These are phyloP conservation scores for Acleris emargana DNA, from an alignment of 2,888 invertebrate genomes.

Conservation along the genomic window DNA sequence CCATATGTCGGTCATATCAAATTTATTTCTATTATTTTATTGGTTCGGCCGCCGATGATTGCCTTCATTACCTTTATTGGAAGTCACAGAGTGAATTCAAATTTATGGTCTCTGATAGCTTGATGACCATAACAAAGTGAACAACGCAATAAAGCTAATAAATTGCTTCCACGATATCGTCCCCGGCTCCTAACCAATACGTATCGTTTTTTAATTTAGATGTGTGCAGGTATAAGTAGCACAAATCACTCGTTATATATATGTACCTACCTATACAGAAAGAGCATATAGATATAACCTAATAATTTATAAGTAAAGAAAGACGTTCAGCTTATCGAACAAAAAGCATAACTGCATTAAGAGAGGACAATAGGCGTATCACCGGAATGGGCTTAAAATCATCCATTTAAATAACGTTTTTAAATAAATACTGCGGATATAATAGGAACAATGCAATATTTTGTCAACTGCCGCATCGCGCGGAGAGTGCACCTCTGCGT, in stretches of 20 bases:
- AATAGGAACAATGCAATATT: slow-evolving; percentile 84
- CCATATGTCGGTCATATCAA: slow-evolving; percentile 84
- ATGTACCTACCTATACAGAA: not conserved
- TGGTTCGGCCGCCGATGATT: slow-evolving; percentile 77
- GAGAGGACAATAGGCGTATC: slow-evolving; percentile 72
- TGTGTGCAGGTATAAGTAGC: not conserved
- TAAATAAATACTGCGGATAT: slow-evolving; percentile 82
- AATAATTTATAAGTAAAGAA: slow-evolving; percentile 7
- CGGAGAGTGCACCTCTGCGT: slow-evolving; percentile 80
- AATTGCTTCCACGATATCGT: slow-evolving; percentile 68
- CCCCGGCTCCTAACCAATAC: slow-evolving; percentile 32
- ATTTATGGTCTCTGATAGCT: slow-evolving; percentile 79
- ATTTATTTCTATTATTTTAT: slow-evolving; percentile 84
- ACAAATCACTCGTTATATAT: not conserved
- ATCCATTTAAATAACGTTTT: slow-evolving; percentile 84
- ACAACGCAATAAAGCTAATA: slow-evolving; percentile 77
- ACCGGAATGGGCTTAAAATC: slow-evolving; percentile 79
- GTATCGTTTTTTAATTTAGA: slow-evolving; percentile 44
- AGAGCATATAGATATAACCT: slow-evolving; percentile 1
- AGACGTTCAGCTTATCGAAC: slow-evolving; percentile 34
- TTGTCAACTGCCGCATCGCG: slow-evolving; percentile 82
- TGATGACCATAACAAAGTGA: slow-evolving; percentile 78
- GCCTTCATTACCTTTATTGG: slow-evolving; percentile 82
- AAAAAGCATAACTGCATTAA: slow-evolving; percentile 71
- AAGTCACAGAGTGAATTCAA: slow-evolving; percentile 80